Conservation (phyloP, 2,113 vertebrate species). For the Spheniscus mendiculus region DNA sequence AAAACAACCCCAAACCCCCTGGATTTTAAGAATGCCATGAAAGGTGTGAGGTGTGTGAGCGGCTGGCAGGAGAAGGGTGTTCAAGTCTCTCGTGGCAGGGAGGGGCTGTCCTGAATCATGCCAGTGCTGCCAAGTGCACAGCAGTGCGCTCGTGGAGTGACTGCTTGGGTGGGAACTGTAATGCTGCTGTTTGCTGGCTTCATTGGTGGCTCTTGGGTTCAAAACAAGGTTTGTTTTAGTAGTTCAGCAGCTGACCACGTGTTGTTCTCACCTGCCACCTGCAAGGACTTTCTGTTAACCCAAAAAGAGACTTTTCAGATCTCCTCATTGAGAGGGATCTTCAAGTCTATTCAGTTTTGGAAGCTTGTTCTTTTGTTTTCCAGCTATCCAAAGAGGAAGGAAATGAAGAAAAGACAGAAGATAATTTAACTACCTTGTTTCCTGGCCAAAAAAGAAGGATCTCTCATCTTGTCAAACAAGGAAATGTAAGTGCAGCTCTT, state of each 20-base stretch:
- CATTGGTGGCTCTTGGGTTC: background rate
- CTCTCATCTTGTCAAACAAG: conserved; percentile 88
- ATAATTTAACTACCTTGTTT: conserved; percentile 85
- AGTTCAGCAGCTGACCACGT: background rate
- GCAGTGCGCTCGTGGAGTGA: rapidly evolving
- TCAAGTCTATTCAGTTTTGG: background rate
- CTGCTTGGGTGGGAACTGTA: background rate
- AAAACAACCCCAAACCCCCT: background rate
- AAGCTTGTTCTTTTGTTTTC: conserved; percentile 8
- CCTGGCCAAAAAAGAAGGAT: conserved; percentile 95
- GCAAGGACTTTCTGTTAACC: background rate
- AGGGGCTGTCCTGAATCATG: background rate
- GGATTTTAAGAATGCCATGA: background rate
- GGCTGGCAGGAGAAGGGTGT: background rate
- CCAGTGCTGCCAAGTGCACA: background rate
- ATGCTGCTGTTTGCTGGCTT: background rate
- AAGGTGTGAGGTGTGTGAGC: background rate
- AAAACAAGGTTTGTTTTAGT: background rate
- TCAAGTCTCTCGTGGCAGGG: background rate
- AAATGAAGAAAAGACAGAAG: conserved; percentile 74
- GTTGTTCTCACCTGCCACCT: background rate
- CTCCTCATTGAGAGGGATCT: background rate
- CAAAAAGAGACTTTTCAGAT: background rate
- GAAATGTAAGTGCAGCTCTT: conserved; percentile 78
- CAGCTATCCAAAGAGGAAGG: conserved; percentile 74